A percentile compares a stretch with the other conserved stretches of the same genome.
phyloP scores from a whole-genome alignment of 2,888 invertebrate species.

The Oxytorus armatus region DNA sequence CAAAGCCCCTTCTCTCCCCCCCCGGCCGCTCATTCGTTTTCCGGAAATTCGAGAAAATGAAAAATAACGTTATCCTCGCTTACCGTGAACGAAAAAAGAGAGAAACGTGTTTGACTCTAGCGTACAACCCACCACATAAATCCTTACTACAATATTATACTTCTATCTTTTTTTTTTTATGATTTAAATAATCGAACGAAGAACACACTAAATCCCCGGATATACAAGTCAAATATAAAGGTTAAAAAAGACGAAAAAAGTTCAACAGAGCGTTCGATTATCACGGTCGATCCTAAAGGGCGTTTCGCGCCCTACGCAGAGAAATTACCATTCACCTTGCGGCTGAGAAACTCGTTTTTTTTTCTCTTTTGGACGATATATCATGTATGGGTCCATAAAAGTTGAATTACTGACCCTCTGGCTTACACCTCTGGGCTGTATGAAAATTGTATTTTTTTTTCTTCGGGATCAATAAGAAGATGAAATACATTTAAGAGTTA shows the following conservation, averaged over 20 bases:
- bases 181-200: too few species aligned
- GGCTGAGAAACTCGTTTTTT: conserved; percentile 42
- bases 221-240: too few species aligned
- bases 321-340: conserved; percentile 56
- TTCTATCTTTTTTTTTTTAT: too few species aligned
- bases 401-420: conserved; percentile 51
- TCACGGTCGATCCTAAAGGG: conserved; percentile 13
- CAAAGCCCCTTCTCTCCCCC: conserved; percentile 20
- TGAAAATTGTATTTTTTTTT: conserved; percentile 62
- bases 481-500: conserved; percentile 35
- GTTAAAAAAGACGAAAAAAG: conserved; percentile 3
- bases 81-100: neutral
- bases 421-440: conserved; percentile 37
- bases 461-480: conserved; percentile 41
- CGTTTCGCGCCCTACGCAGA: neutral
- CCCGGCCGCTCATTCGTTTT: conserved; percentile 23
- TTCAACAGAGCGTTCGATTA: conserved; percentile 7
- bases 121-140: neutral
- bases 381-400: conserved; percentile 55
- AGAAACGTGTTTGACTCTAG: conserved; percentile 19
- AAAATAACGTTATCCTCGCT: conserved; percentile 24
- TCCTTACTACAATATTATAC: neutral
- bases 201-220: too few species aligned
- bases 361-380: conserved; percentile 41
- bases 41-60: conserved; percentile 29